Conservation (phyloP, 1,140 invertebrate species). For the Reticulitermes speratus region DNA sequence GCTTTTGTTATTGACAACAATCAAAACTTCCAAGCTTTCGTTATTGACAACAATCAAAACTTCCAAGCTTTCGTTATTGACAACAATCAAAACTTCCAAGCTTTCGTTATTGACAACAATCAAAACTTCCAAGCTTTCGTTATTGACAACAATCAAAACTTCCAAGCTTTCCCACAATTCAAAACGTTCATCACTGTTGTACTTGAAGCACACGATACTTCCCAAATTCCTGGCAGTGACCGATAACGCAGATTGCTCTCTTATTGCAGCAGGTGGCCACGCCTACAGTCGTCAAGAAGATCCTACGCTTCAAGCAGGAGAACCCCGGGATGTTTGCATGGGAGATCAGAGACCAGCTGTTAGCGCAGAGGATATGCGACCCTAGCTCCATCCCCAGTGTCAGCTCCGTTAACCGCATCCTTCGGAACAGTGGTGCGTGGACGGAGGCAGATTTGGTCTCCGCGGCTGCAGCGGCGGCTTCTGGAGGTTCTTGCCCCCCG, state of each 20-base stretch:
- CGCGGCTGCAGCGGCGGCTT: constrained; percentile 19
- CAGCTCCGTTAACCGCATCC: constrained; percentile 91
- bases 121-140: too few species aligned
- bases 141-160: too few species aligned
- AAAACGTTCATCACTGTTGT: too few species aligned
- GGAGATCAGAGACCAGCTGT: constrained; percentile 86
- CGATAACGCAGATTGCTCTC: constrained; percentile 26
- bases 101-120: too few species aligned
- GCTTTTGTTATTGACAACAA: too few species aligned
- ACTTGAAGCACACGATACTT: too few species aligned
- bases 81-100: too few species aligned
- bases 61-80: too few species aligned
- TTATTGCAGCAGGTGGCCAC: constrained; percentile 85
- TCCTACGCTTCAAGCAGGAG: constrained; percentile 85
- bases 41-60: too few species aligned
- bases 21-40: too few species aligned
- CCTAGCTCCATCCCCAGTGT: constrained; percentile 87
- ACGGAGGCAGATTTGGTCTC: constrained; percentile 54
- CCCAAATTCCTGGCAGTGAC: too few species aligned
- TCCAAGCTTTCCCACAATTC: too few species aligned
- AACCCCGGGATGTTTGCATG: constrained; percentile 91
- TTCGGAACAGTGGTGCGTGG: constrained; percentile 79
- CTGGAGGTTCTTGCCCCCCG: not conserved
- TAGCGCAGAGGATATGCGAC: constrained; percentile 81
- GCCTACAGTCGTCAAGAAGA: constrained; percentile 88